A percentile compares a stretch with the other conserved stretches of the same genome.
These are phyloP conservation scores for Pseudomyrmex cubaensis DNA, from an alignment of 1,140 invertebrate species.

Conservation along the genomic window DNA sequence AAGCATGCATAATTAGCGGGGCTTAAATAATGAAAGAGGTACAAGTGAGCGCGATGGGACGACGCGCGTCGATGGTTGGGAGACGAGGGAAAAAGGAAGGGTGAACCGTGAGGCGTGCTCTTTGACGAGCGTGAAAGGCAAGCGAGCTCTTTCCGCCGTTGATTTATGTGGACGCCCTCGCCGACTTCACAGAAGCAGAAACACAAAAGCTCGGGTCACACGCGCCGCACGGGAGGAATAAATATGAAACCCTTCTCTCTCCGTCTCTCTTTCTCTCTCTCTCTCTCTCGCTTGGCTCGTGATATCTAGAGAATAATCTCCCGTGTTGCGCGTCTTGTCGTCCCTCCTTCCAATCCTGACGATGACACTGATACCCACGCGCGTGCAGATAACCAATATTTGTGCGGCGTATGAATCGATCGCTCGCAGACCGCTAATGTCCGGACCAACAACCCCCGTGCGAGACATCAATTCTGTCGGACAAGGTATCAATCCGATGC, in stretches of 20 bases:
- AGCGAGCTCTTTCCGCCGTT: conserved; percentile 40
- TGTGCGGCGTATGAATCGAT: conserved; percentile 32
- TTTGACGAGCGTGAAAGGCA: conserved; percentile 48
- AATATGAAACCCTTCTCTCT: conserved; percentile 45
- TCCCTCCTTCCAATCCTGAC: not conserved
- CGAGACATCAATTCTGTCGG: conserved; percentile 31
- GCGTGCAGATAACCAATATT: conserved; percentile 14
- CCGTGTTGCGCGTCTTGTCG: conserved; percentile 19
- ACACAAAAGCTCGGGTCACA: conserved; percentile 19
- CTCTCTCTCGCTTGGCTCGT: too few species aligned
- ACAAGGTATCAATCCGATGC: not conserved
- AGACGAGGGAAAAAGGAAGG: not conserved
- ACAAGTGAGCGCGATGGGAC: not conserved
- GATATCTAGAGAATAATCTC: conserved; percentile 33
- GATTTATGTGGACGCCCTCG: conserved; percentile 46
- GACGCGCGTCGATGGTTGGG: not conserved
- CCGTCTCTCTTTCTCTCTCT: too few species aligned
- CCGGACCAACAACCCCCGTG: not conserved
- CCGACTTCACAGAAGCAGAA: conserved; percentile 28
- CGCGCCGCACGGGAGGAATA: conserved; percentile 26
- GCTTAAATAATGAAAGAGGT: conserved; percentile 66
- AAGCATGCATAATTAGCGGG: conserved; percentile 71
- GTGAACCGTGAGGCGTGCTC: not conserved
- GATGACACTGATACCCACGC: conserved; percentile 36
- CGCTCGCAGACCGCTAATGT: conserved; percentile 24